phyloP scores from a whole-genome alignment of 2,113 vertebrate species.

The Ptyas mucosa region DNA sequence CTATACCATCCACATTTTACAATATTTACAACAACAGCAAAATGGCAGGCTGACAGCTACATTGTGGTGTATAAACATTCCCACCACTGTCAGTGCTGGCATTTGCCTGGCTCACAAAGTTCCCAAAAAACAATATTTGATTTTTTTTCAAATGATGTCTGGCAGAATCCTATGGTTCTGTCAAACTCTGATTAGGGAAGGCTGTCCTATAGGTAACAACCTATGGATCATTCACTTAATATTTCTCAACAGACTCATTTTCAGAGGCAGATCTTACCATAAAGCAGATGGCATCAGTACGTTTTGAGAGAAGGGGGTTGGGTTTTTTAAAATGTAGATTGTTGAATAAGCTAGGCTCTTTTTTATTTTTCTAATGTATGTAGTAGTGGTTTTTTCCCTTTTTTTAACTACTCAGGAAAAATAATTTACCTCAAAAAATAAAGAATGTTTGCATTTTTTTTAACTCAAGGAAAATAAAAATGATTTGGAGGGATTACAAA shows the following conservation, averaged over 20 bases:
- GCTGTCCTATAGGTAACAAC: background rate
- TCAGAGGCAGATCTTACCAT: background rate
- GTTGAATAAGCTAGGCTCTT: constrained; percentile 78
- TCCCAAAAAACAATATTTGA: background rate
- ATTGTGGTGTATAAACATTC: background rate
- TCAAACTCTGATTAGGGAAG: background rate
- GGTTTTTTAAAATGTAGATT: constrained; percentile 64
- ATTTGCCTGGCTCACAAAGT: background rate
- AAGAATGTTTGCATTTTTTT: constrained; percentile 23
- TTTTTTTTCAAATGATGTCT: background rate
- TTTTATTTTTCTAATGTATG: constrained; percentile 80
- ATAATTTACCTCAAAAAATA: constrained; percentile 91
- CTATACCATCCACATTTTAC: background rate
- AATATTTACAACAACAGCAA: background rate
- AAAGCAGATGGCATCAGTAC: constrained; percentile 33
- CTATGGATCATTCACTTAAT: background rate
- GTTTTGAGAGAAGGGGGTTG: constrained; percentile 42
- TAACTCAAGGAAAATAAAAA: constrained; percentile 45
- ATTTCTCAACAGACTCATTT: background rate
- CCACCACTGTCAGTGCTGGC: background rate
- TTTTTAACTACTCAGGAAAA: constrained; percentile 96
- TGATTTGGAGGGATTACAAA: constrained; percentile 43
- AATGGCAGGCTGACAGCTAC: background rate
- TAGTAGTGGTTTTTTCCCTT: constrained; percentile 77
- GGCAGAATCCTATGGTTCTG: background rate